phyloP scores from a whole-genome alignment of 2,888 invertebrate species.

The Diadegma fenestrale region DNA sequence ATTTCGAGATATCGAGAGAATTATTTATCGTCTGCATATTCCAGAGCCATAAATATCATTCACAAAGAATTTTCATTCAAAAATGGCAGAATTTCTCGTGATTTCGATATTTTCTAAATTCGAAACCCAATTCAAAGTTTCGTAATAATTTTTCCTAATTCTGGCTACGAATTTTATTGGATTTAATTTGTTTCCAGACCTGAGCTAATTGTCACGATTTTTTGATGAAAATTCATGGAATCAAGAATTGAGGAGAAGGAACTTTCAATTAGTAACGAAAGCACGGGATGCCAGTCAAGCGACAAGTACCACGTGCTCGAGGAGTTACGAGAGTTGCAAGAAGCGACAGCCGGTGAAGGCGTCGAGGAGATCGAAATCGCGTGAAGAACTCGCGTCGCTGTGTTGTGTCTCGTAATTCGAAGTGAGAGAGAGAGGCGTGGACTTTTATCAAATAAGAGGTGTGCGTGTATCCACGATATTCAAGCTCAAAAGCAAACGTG shows the following conservation, averaged over 20 bases:
- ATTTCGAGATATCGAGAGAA: slow-evolving; percentile 35
- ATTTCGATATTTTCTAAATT: not conserved
- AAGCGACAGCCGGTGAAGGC: not conserved
- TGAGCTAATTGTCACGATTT: not conserved
- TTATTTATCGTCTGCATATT: slow-evolving; percentile 25
- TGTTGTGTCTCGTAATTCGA: slow-evolving; percentile 4
- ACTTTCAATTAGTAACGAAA: not conserved
- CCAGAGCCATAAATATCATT: slow-evolving; percentile 24
- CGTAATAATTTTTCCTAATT: not conserved
- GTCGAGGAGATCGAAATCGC: slow-evolving; percentile 21
- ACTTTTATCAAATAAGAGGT: slow-evolving; percentile 24
- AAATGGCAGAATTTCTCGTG: not conserved
- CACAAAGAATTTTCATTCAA: not conserved
- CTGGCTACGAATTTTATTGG: not conserved
- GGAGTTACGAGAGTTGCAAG: not conserved
- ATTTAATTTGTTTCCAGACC: not conserved
- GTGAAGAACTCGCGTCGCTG: slow-evolving; percentile 16
- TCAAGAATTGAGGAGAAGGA: not conserved
- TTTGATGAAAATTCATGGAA: not conserved
- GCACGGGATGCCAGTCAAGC: not conserved
- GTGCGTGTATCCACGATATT: slow-evolving; percentile 57
- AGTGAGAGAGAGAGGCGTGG: not conserved
- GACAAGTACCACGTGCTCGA: slow-evolving; percentile 22
- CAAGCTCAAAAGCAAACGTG: slow-evolving; percentile 44
- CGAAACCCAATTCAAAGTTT: not conserved